These are phyloP conservation scores for Haliaeetus leucogaster DNA, from an alignment of 2,113 vertebrate genomes.

Conservation along the genomic window DNA sequence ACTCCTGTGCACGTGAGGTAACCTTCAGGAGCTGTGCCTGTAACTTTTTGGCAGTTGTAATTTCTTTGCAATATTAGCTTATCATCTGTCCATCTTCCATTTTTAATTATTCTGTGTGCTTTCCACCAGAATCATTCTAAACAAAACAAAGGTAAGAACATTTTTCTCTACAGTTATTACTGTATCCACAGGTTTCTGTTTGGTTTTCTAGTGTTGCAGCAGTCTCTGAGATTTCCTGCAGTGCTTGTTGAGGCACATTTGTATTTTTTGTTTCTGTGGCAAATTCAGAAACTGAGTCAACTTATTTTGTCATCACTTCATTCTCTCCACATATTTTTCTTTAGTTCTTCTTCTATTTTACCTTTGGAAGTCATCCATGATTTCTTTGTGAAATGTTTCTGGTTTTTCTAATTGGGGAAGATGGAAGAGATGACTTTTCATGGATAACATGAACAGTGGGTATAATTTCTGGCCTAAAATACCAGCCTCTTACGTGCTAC, in stretches of 20 bases:
- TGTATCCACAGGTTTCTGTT: not conserved
- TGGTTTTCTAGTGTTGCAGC: not conserved
- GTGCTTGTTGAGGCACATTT: not conserved
- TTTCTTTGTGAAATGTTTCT: not conserved
- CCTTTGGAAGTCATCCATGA: not conserved
- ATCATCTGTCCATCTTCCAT: not conserved
- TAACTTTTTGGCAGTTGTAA: not conserved
- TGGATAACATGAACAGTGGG: not conserved
- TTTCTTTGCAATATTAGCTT: not conserved
- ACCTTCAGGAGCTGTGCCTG: not conserved
- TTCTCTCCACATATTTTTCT: not conserved
- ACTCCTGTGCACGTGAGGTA: fast-evolving
- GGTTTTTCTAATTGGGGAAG: not conserved
- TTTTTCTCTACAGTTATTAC: not conserved
- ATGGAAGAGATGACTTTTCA: not conserved
- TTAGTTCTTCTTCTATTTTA: not conserved
- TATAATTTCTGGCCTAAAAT: not conserved
- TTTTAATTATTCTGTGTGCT: not conserved
- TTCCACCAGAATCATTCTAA: not conserved
- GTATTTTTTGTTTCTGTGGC: not conserved
- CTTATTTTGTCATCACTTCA: not conserved
- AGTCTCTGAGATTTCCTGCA: not conserved
- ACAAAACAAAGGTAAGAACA: not conserved
- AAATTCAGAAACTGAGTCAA: not conserved
- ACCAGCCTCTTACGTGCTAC: not conserved